Evolutionary conservation across 1,140 invertebrate species (phyloP).

Genomic region (Drosophila cardini): DNA sequence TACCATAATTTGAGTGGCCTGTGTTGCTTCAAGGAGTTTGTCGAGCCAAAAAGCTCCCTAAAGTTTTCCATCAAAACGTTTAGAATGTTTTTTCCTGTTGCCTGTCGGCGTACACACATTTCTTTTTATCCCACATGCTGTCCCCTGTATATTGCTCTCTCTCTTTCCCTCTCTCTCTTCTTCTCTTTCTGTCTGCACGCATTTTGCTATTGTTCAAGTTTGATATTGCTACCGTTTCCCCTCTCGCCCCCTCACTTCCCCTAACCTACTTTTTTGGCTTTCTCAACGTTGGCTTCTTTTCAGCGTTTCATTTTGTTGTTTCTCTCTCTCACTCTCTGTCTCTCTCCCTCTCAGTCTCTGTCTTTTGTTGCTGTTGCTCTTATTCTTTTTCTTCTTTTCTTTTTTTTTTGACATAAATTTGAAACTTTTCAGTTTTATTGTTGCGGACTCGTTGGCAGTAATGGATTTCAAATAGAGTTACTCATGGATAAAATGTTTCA

Average conservation of each 20-base stretch:
- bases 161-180: background rate
- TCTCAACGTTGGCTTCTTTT: slow-evolving; percentile 69
- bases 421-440: slow-evolving; percentile 82
- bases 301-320: slow-evolving; percentile 60
- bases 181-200: slow-evolving; percentile 53
- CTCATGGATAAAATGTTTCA: slow-evolving; percentile 82
- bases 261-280: slow-evolving; percentile 74
- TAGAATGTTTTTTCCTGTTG: slow-evolving; percentile 63
- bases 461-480: slow-evolving; percentile 83
- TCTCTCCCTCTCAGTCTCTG: slow-evolving; percentile 19
- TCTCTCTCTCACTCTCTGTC: slow-evolving; percentile 14
- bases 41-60: slow-evolving; percentile 52
- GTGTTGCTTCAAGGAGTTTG: slow-evolving; percentile 51
- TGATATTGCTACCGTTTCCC: slow-evolving; percentile 25
- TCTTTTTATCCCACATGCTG: slow-evolving; percentile 47
- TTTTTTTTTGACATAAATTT: slow-evolving; percentile 77
- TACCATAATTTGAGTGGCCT: slow-evolving; percentile 58
- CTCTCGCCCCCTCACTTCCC: slow-evolving; percentile 18
- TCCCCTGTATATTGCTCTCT: slow-evolving; percentile 3
- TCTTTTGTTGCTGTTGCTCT: slow-evolving; percentile 8
- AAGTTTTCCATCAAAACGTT: slow-evolving; percentile 67
- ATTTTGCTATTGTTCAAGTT: slow-evolving; percentile 77
- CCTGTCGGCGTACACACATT: slow-evolving; percentile 51
- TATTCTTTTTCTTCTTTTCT: slow-evolving; percentile 27
- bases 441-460: slow-evolving; percentile 80